These are phyloP conservation scores for Prosapia bicincta DNA, from an alignment of 2,888 invertebrate species.

Conservation along the genomic window DNA sequence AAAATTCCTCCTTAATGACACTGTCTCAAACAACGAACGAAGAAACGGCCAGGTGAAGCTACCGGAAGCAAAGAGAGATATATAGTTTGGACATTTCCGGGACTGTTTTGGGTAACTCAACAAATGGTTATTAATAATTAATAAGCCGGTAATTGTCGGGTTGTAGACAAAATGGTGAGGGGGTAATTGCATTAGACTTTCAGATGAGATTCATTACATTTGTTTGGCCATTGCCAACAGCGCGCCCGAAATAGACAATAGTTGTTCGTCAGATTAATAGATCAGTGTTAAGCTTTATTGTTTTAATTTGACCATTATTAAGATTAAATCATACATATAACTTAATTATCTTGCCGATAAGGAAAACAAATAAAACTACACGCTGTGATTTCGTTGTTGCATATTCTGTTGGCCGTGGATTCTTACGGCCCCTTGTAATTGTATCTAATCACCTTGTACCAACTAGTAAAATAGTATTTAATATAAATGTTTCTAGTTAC, in stretches of 20 bases:
- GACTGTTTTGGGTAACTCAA: conserved; percentile 12
- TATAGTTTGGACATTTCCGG: conserved; percentile 25
- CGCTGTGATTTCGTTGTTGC: no score
- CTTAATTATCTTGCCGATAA: no score
- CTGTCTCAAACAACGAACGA: conserved; percentile 3
- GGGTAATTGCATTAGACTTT: conserved; percentile 23
- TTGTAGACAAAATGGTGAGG: conserved; percentile 23
- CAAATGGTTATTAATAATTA: conserved; percentile 26
- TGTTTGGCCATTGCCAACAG: conserved; percentile 8
- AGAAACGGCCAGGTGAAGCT: conserved; percentile 19
- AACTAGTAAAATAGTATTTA: no score
- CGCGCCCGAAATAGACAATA: neutral
- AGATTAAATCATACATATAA: neutral
- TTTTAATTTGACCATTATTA: neutral
- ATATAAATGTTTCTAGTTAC: no score
- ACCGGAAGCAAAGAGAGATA: conserved; percentile 22
- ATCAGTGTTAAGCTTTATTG: neutral
- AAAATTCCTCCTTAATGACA: conserved; percentile 18
- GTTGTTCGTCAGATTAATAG: neutral
- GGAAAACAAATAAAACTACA: no score
- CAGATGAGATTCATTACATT: conserved; percentile 17
- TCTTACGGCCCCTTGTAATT: no score
- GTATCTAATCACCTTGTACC: no score
- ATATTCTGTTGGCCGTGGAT: no score
- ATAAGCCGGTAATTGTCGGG: conserved; percentile 22